phyloP scores from a whole-genome alignment of 2,113 vertebrate genomes.

The Tamias sibiricus region DNA sequence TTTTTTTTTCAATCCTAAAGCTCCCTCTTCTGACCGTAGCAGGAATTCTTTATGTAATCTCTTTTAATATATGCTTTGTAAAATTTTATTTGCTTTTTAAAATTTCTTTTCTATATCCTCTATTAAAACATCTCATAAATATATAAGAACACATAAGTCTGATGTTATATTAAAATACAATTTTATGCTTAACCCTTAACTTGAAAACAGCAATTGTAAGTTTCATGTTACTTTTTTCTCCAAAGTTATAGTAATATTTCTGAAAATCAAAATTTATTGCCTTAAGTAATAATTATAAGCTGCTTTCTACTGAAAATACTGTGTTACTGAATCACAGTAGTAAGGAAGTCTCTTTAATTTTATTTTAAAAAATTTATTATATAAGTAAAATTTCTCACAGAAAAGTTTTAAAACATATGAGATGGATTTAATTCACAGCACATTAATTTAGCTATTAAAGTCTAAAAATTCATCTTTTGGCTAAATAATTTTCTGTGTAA shows the following conservation, averaged over 20 bases:
- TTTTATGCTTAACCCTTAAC: background rate
- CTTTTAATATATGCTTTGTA: background rate
- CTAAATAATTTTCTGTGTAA: background rate
- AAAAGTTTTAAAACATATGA: background rate
- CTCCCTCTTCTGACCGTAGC: slow-evolving; percentile 82
- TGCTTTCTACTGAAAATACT: background rate
- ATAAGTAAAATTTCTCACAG: background rate
- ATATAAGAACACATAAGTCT: background rate
- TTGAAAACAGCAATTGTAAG: background rate
- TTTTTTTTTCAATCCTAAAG: slow-evolving; percentile 76
- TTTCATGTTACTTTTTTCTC: background rate
- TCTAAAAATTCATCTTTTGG: background rate
- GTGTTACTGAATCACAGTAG: background rate
- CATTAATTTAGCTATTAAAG: background rate
- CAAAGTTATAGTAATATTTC: background rate
- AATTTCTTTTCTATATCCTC: background rate
- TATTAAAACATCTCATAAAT: slow-evolving; percentile 24
- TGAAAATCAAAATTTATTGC: background rate
- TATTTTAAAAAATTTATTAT: background rate
- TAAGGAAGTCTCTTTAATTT: background rate
- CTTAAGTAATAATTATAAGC: background rate
- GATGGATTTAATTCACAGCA: background rate
- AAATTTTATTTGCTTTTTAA: background rate
- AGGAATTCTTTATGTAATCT: slow-evolving; percentile 53
- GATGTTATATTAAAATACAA: slow-evolving; percentile 14